Conservation (phyloP, 2,113 vertebrate genomes). For the Ameiurus melas region DNA sequence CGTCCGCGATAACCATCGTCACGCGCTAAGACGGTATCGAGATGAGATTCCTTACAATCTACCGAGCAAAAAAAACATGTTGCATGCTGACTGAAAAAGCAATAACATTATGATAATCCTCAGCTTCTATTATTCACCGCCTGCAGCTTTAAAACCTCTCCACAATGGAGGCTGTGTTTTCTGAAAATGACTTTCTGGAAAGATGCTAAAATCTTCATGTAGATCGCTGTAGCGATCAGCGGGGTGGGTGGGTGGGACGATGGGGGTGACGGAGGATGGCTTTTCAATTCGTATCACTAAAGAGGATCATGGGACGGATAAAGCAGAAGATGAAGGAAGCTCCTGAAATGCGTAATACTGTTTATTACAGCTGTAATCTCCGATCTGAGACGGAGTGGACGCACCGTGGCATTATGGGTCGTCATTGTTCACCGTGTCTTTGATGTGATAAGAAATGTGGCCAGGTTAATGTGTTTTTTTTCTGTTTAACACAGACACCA, state of each 20-base stretch:
- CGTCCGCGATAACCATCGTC: constrained; percentile 4
- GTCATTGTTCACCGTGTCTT: constrained; percentile 60
- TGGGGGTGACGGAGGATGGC: constrained; percentile 37
- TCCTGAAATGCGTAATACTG: constrained; percentile 61
- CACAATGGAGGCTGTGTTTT: constrained; percentile 51
- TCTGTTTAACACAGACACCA: neutral
- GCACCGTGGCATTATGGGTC: constrained; percentile 59
- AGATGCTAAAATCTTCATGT: constrained; percentile 56
- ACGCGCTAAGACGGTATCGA: constrained; percentile 43
- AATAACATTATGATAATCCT: constrained; percentile 64
- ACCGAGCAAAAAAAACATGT: constrained; percentile 30
- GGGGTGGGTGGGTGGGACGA: constrained; percentile 42
- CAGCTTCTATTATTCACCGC: constrained; percentile 54
- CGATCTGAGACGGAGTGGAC: constrained; percentile 65
- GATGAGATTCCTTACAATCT: constrained; percentile 50
- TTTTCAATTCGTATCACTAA: constrained; percentile 45
- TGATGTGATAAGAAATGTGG: constrained; percentile 60
- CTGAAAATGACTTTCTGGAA: constrained; percentile 50
- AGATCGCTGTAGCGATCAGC: constrained; percentile 61
- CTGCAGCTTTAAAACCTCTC: constrained; percentile 40
- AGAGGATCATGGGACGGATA: constrained; percentile 29
- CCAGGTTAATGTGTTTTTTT: neutral
- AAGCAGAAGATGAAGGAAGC: constrained; percentile 39
- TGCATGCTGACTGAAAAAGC: constrained; percentile 45
- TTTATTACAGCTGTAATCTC: constrained; percentile 58